Base-by-base conservation (phyloP, 2,888 invertebrate genomes). In the Sinotaia quadrata region DNA sequence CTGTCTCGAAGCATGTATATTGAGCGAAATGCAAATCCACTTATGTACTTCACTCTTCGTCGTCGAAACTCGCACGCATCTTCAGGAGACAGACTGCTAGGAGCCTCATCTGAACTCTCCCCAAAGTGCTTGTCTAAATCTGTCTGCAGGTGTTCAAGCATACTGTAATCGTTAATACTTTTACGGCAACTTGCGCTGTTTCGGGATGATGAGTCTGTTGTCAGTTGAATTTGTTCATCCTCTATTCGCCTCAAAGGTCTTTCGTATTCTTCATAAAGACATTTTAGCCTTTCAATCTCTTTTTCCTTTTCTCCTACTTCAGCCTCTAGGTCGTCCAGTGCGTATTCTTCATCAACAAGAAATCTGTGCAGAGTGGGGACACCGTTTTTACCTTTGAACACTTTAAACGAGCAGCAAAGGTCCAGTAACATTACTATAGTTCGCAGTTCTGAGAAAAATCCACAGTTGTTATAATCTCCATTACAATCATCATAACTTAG, bases 371-470 rank as follows among this genome's bases (percentile, higher is more conserved):
- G 66, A 0, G 27, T 44, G 0, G 36, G 52, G 24, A 62, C 57
- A 34, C 68, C 71, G 27, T 65, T 47, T 49, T 61, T 51, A 33
- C 18, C 34, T 33, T 49, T 31, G 51, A 56, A 63, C 2, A 65
- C 47, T 33, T 61, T 51, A 49, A 70, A 67, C 31, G 72, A 71
- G 12, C 54, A 59, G 24, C 78, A 57, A 29, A 71, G 67, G 59
- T 80, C 76, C 10, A 80, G 65, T n/a, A 79, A 34, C n/a, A 61
- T 49, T 10, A 71, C 63, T 4, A 74, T 68, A 12, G 73, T 68
- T 41, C 73, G 57, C 10, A 81, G 47, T 67, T 79, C 79, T 27
- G 73, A 74, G 57, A 70, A 71, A 62, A 73, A 81, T 4, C 79
- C 80, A 36, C 76, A 77, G 62, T 75, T 74, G 65, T 80, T 80